Percentiles rank a stretch among this genome's conserved stretches.
Evolutionary conservation across 2,888 invertebrate species (phyloP).

Genomic region (Papilio demoleus): DNA sequence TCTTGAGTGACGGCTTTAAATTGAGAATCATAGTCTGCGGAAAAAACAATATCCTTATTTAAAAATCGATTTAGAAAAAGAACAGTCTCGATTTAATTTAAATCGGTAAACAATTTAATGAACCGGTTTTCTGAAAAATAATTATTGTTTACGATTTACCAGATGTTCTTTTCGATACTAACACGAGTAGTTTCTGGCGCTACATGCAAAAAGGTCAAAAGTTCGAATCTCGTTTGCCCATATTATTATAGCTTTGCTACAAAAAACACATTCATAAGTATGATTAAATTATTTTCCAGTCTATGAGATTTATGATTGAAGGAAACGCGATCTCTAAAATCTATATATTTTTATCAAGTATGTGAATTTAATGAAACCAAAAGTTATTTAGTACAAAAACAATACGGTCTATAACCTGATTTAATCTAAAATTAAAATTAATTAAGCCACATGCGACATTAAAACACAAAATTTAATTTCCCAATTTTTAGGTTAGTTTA

Average conservation of each 20-base stretch:
- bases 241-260: not conserved
- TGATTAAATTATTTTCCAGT: not conserved
- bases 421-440: not conserved
- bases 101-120: constrained; percentile 5
- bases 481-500: constrained; percentile 1
- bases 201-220: not conserved
- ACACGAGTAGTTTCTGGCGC: not conserved
- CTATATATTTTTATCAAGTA: too few species aligned
- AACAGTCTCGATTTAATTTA: constrained; percentile 7
- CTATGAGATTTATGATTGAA: not conserved
- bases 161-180: constrained; percentile 7
- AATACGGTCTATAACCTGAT: not conserved
- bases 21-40: constrained; percentile 83
- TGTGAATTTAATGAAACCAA: not conserved
- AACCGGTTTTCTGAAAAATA: constrained; percentile 13
- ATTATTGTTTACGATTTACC: not conserved
- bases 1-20: constrained; percentile 70
- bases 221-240: not conserved
- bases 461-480: too few species aligned
- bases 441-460: too few species aligned
- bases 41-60: constrained; percentile 18
- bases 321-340: too few species aligned
- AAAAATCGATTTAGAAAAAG: constrained; percentile 17
- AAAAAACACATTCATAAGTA: not conserved
- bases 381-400: too few species aligned